Base-by-base conservation (phyloP, 2,888 invertebrate genomes). In the Sarcophaga variegata region DNA sequence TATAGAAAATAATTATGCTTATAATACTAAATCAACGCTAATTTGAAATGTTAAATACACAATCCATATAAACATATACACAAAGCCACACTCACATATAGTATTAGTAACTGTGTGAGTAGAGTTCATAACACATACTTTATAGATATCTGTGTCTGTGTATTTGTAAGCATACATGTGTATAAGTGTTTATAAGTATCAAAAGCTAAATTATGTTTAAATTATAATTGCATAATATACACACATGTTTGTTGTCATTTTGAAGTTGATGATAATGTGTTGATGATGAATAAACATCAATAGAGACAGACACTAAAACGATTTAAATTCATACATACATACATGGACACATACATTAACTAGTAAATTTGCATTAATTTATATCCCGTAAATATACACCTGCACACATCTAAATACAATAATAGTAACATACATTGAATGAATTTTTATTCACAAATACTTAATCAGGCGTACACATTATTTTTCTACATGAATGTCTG, bases 241-340 rank as follows among this genome's bases (percentile, higher is more conserved):
- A 54, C 11, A 49, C 87, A 84, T 84, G 81, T 84, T 84, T 84
- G 81, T 69, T 84, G 84, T 79, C 79, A 79, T 79, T 87, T 84
- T 87, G 22, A 82, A 84, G 84, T 84, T 81, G 87, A 87, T 77
- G 84, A 82, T 84, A 87, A 87, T 87, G 84, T 84, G 81, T 81
- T 84, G 79, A 84, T 87, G 86, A 87, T 87, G 86, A 87, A 81
- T 82, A 87, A 87, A 87, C 81, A 87, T 84, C 81, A 87, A 81
- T 72, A 59, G 63, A 54, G 54, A 67, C n/a, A 37, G 67, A 45
- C 45, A 37, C 17, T 37, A 17, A 37, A 45, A 67, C 62, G 12
- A 25, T 54, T 54, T 54, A 17, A 54, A 54, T 54, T 54, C 4
- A 49, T 54, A 76, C 22, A 81, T 54, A 70, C 20, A 20, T 25